Evolutionary conservation across 2,113 vertebrate species (phyloP).

Genomic region (Oryzias melastigma): DNA sequence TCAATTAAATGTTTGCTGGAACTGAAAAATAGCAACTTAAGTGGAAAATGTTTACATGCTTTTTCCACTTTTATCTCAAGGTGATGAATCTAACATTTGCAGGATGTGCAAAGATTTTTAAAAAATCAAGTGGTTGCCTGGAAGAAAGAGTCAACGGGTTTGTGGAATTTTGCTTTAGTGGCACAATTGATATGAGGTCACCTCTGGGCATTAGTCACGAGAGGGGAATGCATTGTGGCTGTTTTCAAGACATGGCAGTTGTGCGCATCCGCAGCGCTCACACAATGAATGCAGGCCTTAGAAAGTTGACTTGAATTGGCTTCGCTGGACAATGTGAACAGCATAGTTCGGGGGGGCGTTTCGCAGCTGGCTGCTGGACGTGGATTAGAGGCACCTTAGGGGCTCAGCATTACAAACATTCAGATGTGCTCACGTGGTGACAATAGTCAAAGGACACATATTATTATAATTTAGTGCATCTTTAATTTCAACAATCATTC

Average conservation of each 20-base stretch:
- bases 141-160: slow-evolving; percentile 70
- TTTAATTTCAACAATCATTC: slow-evolving; percentile 64
- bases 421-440: slow-evolving; percentile 2
- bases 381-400: slow-evolving; percentile 76
- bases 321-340: slow-evolving; percentile 71
- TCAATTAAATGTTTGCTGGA: slow-evolving; percentile 74
- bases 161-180: slow-evolving; percentile 78
- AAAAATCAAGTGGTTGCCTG: slow-evolving; percentile 53
- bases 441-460: not conserved
- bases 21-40: not conserved
- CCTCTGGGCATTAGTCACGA: slow-evolving; percentile 75
- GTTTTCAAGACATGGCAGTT: slow-evolving; percentile 79
- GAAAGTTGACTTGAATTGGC: slow-evolving; percentile 78
- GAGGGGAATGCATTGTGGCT: slow-evolving; percentile 79
- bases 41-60: too few relatives aligned
- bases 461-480: slow-evolving; percentile 63
- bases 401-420: slow-evolving; percentile 23
- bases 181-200: slow-evolving; percentile 80
- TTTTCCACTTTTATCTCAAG: too few relatives aligned
- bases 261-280: slow-evolving; percentile 60
- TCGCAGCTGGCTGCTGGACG: slow-evolving; percentile 66
- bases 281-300: slow-evolving; percentile 78
- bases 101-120: not conserved
- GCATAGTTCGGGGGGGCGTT: slow-evolving; percentile 64
- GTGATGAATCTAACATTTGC: too few relatives aligned